Evolutionary conservation across 2,888 invertebrate species (phyloP).

Genomic region (Aleiodes alternator): DNA sequence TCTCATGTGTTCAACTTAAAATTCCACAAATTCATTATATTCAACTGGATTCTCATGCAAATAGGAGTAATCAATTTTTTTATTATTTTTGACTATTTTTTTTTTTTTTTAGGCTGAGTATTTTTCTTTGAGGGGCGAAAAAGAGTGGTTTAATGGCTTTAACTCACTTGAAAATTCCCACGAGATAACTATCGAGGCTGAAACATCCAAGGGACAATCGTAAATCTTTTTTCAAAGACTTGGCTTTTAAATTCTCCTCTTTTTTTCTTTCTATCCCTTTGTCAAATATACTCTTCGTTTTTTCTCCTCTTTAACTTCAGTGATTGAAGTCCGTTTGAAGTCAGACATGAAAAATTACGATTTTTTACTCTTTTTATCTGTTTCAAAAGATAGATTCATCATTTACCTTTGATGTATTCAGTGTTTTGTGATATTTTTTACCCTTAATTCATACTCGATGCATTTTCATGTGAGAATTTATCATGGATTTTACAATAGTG

Average conservation of each 20-base stretch:
- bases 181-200: conserved; percentile 35
- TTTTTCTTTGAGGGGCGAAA: neutral
- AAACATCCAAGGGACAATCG: conserved; percentile 37
- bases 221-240: conserved; percentile 36
- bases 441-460: too few species aligned
- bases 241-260: conserved; percentile 19
- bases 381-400: too few species aligned
- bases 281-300: neutral
- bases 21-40: conserved; percentile 2
- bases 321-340: conserved; percentile 44
- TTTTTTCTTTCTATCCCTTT: conserved; percentile 22
- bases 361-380: neutral
- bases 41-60: neutral
- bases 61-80: neutral
- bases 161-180: conserved; percentile 12
- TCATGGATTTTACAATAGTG: too few species aligned
- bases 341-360: conserved; percentile 40
- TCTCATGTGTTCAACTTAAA: conserved; percentile 15
- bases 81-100: too few species aligned
- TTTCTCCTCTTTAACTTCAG: conserved; percentile 1
- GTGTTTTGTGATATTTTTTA: too few species aligned
- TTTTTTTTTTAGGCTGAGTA: neutral
- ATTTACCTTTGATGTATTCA: too few species aligned
- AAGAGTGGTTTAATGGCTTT: neutral
- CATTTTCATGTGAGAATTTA: too few species aligned